Percentiles rank a stretch among this genome's conserved stretches.
These are phyloP conservation scores for Parapristionchus giblindavisi DNA, from an alignment of 2,888 invertebrate genomes.

Conservation along the genomic window DNA sequence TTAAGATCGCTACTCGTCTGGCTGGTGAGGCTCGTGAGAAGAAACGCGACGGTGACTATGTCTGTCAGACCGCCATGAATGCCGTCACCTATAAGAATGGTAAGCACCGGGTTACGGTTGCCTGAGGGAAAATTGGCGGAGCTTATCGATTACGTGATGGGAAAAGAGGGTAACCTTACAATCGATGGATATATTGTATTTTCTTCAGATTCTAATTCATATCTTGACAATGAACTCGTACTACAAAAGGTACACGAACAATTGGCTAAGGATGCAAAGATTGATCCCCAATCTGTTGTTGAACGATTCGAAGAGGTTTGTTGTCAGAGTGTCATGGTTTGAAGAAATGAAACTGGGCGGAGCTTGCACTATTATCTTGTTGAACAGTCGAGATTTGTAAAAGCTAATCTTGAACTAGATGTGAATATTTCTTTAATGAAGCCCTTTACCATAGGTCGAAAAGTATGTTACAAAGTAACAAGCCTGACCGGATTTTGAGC, in stretches of 20 bases:
- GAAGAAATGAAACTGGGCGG: neutral
- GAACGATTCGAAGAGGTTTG: constrained; percentile 51
- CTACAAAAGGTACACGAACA: constrained; percentile 61
- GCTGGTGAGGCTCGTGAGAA: constrained; percentile 35
- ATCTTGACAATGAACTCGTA: constrained; percentile 54
- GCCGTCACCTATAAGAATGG: constrained; percentile 21
- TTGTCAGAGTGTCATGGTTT: neutral
- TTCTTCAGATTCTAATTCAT: constrained; percentile 61
- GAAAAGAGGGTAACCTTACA: too few species aligned
- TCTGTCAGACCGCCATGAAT: constrained; percentile 33
- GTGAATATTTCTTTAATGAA: too few species aligned
- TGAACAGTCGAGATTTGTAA: too few species aligned
- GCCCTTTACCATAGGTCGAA: too few species aligned
- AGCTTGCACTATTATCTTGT: too few species aligned
- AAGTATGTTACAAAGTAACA: too few species aligned
- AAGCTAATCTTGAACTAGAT: too few species aligned
- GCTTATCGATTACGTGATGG: too few species aligned
- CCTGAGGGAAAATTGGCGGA: too few species aligned
- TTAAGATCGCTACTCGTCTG: constrained; percentile 32
- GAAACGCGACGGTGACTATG: constrained; percentile 36
- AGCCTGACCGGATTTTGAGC: too few species aligned
- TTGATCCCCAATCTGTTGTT: constrained; percentile 51
- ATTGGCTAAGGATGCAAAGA: constrained; percentile 47
- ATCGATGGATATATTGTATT: too few species aligned
- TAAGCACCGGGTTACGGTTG: neutral